Evolutionary conservation across 2,113 vertebrate genomes (phyloP).

Genomic region (Coptodon bakossiorum): DNA sequence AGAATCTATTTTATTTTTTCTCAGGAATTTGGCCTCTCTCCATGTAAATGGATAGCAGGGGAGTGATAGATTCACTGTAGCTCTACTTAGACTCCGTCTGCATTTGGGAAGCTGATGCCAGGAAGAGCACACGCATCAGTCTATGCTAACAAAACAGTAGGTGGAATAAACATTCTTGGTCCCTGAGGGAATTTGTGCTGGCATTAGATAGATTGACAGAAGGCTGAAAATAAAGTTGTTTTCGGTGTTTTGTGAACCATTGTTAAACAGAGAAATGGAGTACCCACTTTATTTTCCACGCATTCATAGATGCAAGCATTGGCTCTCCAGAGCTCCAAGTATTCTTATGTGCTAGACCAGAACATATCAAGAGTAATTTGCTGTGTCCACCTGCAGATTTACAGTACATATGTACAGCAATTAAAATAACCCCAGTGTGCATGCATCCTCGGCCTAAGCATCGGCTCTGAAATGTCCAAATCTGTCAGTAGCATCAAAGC

Average conservation of each 20-base stretch:
- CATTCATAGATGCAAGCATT: not conserved
- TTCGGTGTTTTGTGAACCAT: not conserved
- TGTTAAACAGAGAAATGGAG: not conserved
- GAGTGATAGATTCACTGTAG: not conserved
- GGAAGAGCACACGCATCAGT: not conserved
- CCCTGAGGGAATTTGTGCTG: constrained; percentile 1
- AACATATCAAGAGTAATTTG: not conserved
- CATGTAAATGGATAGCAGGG: not conserved
- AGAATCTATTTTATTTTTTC: not conserved
- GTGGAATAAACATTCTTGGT: constrained; percentile 14
- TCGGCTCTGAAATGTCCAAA: constrained; percentile 16
- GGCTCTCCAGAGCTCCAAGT: not conserved
- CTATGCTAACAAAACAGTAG: constrained; percentile 29
- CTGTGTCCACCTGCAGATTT: not conserved
- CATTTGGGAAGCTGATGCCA: not conserved
- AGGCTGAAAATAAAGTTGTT: constrained; percentile 10
- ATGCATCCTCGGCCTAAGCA: not conserved
- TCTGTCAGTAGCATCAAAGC: constrained; percentile 48
- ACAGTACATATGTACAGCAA: not conserved
- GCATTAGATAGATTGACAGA: constrained; percentile 14
- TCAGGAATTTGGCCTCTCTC: not conserved
- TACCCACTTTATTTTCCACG: not conserved
- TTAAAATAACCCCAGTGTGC: not conserved
- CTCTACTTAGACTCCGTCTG: not conserved
- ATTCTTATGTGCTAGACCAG: not conserved